Conservation (phyloP, 2,113 vertebrate species). For the Scalopus aquaticus region DNA sequence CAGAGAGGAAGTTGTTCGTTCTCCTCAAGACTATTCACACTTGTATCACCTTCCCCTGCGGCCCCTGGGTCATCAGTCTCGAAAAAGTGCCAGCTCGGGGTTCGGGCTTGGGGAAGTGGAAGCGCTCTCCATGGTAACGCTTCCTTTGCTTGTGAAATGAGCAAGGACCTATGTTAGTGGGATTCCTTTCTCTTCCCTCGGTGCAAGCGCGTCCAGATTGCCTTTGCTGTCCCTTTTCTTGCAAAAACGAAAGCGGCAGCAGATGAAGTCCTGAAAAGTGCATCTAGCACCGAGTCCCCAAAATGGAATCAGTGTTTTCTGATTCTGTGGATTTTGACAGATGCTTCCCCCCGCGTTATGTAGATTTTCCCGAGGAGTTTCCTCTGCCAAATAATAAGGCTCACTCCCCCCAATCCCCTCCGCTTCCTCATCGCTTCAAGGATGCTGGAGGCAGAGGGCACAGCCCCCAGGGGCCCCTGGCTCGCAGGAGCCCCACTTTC, state of each 20-base stretch:
- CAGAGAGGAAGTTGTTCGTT: not conserved
- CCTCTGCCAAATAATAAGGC: not conserved
- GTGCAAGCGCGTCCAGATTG: not conserved
- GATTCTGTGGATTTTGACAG: fast-evolving
- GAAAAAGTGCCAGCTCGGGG: not conserved
- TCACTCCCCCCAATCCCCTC: fast-evolving
- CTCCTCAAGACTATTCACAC: not conserved
- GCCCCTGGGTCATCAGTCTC: not conserved
- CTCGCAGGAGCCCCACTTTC: no score
- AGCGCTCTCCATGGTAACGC: fast-evolving
- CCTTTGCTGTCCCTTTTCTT: not conserved
- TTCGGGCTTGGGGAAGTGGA: fast-evolving
- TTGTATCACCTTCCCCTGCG: not conserved
- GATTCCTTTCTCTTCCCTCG: not conserved
- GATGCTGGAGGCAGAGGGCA: fast-evolving
- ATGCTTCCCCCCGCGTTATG: not conserved
- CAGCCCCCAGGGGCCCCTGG: not conserved
- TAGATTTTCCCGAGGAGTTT: not conserved
- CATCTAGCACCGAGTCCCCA: not conserved
- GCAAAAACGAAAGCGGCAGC: not conserved
- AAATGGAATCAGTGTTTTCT: not conserved
- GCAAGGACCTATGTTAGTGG: not conserved
- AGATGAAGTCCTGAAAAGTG: not conserved
- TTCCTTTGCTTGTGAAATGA: not conserved
- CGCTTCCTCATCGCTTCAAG: not conserved